Conservation (phyloP, 2,888 invertebrate genomes). For the Amorpha juglandis region DNA sequence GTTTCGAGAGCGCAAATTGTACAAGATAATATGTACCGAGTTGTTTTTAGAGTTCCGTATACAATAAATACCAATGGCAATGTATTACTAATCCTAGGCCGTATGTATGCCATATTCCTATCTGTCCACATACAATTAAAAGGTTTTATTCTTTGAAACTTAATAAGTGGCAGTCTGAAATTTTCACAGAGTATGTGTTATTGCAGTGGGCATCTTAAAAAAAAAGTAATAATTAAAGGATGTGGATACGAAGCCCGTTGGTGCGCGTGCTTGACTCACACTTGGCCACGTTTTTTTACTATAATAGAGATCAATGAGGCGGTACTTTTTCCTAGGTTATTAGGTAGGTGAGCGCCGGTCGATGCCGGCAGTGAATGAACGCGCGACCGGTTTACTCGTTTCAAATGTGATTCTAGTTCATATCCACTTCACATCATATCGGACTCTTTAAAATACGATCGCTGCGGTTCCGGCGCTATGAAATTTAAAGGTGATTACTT, state of each 20-base stretch:
- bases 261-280: background rate
- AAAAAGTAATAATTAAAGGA: too few species aligned
- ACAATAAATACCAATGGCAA: too few species aligned
- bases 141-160: too few species aligned
- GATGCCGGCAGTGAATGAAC: slow-evolving; percentile 53
- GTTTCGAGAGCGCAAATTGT: slow-evolving; percentile 1
- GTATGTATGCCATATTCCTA: too few species aligned
- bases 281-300: background rate
- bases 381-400: slow-evolving; percentile 50
- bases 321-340: slow-evolving; percentile 40
- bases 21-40: background rate
- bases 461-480: background rate
- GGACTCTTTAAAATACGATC: slow-evolving; percentile 24
- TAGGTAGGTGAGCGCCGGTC: slow-evolving; percentile 38
- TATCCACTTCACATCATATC: slow-evolving; percentile 39
- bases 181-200: too few species aligned
- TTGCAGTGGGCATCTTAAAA: too few species aligned
- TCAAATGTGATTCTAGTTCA: slow-evolving; percentile 47
- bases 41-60: background rate
- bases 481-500: slow-evolving; percentile 8
- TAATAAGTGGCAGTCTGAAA: too few species aligned
- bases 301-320: slow-evolving; percentile 25
- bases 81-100: too few species aligned
- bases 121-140: too few species aligned
- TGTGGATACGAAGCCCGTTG: too few species aligned